A percentile compares a stretch with the other conserved stretches of the same genome.
Evolutionary conservation across 2,888 invertebrate species (phyloP).

Genomic region (Agriopis aurantiaria): DNA sequence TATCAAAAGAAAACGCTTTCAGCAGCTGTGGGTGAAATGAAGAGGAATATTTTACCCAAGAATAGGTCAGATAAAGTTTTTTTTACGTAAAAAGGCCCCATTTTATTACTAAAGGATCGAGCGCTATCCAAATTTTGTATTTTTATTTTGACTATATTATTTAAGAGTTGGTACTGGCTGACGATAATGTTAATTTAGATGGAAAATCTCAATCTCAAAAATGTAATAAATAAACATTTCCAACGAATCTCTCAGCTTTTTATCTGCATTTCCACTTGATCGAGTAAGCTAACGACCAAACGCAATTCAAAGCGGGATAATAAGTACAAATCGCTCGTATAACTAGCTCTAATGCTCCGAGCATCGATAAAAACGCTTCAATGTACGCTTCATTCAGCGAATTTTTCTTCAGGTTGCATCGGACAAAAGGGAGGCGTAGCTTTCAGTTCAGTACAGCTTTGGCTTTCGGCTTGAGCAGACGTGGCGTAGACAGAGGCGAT

Average conservation of each 20-base stretch:
- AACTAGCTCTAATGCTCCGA: conserved; percentile 25
- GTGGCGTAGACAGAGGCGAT: conserved; percentile 58
- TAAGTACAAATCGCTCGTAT: conserved; percentile 23
- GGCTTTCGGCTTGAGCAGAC: conserved; percentile 68
- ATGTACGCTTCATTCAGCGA: conserved; percentile 39
- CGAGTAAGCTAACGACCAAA: conserved; percentile 16
- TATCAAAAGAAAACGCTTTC: conserved; percentile 7
- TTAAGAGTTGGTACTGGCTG: not conserved
- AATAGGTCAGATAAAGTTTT: not conserved
- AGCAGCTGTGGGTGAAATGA: conserved; percentile 7
- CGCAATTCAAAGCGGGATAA: conserved; percentile 14
- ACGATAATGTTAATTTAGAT: not conserved
- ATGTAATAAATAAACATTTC: conserved; percentile 15
- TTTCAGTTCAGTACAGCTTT: conserved; percentile 77
- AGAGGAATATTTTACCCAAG: conserved; percentile 2
- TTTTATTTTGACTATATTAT: not conserved
- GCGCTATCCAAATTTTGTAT: not conserved
- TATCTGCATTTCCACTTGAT: conserved; percentile 19
- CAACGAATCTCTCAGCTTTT: conserved; percentile 9
- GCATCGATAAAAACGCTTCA: conserved; percentile 33
- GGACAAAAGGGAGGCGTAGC: conserved; percentile 34
- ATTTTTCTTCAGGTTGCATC: conserved; percentile 44
- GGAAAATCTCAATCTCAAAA: conserved; percentile 2
- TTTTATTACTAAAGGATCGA: not conserved
- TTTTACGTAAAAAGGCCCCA: not conserved